Evolutionary conservation across 2,113 vertebrate species (phyloP).

Genomic region (Triplophysa dalaica): DNA sequence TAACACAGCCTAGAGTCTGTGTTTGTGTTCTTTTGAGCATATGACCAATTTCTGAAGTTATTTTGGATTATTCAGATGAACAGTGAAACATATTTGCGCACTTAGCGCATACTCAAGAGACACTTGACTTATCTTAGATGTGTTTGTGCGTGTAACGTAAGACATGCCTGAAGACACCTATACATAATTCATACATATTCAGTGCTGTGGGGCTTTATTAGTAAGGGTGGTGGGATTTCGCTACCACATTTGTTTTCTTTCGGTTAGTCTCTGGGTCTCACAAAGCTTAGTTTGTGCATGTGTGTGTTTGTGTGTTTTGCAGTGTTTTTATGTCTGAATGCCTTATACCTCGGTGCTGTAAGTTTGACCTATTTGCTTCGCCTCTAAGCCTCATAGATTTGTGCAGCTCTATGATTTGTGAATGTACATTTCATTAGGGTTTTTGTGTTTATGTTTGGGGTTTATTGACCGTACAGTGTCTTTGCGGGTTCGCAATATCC

Average conservation of each 20-base stretch:
- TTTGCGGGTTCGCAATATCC: too few species aligned
- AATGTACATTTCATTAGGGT: slow-evolving; percentile 16
- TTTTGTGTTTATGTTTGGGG: slow-evolving; percentile 12
- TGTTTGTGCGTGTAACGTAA: slow-evolving; percentile 38
- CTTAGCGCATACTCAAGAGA: slow-evolving; percentile 41
- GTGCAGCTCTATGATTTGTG: slow-evolving; percentile 24
- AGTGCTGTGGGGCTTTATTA: slow-evolving; percentile 33
- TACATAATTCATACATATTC: slow-evolving; percentile 39
- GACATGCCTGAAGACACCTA: slow-evolving; percentile 40
- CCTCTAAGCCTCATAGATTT: slow-evolving; percentile 19
- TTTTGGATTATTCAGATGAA: slow-evolving; percentile 40
- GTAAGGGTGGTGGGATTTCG: slow-evolving; percentile 32
- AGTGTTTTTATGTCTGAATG: not conserved
- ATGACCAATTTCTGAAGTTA: slow-evolving; percentile 26
- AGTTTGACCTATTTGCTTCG: slow-evolving; percentile 31
- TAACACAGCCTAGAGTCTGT: slow-evolving; percentile 2
- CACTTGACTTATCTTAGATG: slow-evolving; percentile 30
- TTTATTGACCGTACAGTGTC: slow-evolving; percentile 12
- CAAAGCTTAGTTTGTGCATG: not conserved
- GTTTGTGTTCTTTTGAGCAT: not conserved
- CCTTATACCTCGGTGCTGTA: not conserved
- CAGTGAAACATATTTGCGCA: slow-evolving; percentile 30
- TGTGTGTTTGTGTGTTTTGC: slow-evolving; percentile 5
- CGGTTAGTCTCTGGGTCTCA: slow-evolving; percentile 12
- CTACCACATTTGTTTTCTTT: not conserved